Evolutionary conservation across 2,113 vertebrate species (phyloP).

Genomic region (Oriolus oriolus): DNA sequence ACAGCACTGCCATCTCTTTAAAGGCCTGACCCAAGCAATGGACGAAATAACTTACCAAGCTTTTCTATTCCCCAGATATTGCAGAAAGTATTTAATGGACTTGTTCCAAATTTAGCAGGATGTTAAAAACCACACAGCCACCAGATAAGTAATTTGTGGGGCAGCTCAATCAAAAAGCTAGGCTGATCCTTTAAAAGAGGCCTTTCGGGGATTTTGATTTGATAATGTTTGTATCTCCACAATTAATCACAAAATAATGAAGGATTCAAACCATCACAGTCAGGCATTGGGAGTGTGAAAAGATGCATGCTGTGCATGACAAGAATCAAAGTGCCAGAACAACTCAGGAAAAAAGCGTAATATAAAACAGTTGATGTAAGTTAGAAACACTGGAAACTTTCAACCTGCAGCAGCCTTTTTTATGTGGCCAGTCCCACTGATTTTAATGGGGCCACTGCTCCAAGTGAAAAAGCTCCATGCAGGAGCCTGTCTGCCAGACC

Average conservation of each 20-base stretch:
- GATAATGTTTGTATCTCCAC: conserved; percentile 24
- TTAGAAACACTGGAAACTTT: not conserved
- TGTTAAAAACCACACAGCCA: conserved; percentile 56
- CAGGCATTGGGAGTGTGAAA: not conserved
- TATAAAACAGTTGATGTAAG: not conserved
- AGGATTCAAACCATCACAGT: conserved; percentile 3
- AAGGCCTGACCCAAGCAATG: not conserved
- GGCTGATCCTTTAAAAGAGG: conserved; percentile 1
- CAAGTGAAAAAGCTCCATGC: not conserved
- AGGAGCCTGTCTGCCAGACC: not conserved
- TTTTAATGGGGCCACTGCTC: not conserved
- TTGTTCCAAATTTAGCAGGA: conserved; percentile 55
- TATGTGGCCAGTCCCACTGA: not conserved
- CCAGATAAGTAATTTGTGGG: conserved; percentile 48
- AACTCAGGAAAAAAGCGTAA: not conserved
- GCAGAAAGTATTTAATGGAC: conserved; percentile 43
- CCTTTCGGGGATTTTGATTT: conserved; percentile 25
- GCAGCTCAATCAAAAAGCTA: conserved; percentile 49
- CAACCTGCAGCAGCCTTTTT: not conserved
- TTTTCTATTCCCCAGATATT: conserved; percentile 26
- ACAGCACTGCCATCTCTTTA: not conserved
- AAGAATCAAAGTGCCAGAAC: conserved; percentile 15
- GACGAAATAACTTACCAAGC: not conserved
- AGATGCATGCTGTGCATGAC: conserved; percentile 12
- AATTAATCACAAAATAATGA: conserved; percentile 44